Evolutionary conservation across 2,797 vertebrate genomes (phyloP).

Genomic region (Odontamblyopus lacepedii): DNA sequence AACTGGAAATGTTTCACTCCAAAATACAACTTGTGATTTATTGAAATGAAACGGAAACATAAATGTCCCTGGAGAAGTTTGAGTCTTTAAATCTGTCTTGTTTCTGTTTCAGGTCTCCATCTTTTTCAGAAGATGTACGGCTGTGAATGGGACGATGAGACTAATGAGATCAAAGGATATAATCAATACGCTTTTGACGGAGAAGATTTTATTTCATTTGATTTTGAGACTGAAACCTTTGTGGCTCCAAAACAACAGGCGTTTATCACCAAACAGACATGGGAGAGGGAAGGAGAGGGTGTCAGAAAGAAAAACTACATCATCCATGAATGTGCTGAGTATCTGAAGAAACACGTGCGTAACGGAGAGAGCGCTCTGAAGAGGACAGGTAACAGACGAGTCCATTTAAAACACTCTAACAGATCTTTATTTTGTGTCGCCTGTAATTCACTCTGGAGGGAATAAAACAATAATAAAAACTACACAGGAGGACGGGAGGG

Average conservation of each 20-base stretch:
- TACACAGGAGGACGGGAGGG: no score
- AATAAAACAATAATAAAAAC: no score
- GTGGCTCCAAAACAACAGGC: conserved; percentile 12
- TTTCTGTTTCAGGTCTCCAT: neutral
- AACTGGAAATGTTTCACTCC: no score
- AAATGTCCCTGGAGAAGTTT: neutral
- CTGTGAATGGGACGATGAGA: conserved; percentile 22
- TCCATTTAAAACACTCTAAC: neutral
- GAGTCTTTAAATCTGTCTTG: no score
- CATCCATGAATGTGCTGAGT: neutral
- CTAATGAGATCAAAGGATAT: neutral
- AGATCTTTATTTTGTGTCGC: neutral
- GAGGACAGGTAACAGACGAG: neutral
- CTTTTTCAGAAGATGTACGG: neutral
- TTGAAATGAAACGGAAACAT: neutral
- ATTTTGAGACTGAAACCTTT: conserved; percentile 9
- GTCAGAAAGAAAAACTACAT: neutral
- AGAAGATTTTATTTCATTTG: conserved; percentile 22
- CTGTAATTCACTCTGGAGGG: neutral
- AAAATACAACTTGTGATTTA: neutral
- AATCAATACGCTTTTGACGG: conserved; percentile 1
- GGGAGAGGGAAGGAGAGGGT: neutral
- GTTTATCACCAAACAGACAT: neutral
- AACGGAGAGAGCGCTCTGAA: neutral
- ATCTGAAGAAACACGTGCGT: neutral